Conservation (phyloP, 2,797 vertebrate species). For the Ptychadena robeensis region DNA sequence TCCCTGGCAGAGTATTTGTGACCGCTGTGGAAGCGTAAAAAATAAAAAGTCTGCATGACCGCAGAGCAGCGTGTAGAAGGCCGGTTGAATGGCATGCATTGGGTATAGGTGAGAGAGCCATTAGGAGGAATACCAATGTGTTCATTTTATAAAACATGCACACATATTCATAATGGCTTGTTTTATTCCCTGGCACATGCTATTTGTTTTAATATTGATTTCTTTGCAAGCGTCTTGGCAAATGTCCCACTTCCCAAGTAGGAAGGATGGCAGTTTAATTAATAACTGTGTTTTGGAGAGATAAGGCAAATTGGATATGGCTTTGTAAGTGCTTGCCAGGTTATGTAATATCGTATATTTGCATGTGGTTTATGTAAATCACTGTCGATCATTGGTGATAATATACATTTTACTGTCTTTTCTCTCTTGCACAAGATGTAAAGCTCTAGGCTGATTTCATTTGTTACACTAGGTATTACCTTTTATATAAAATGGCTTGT, state of each 20-base stretch:
- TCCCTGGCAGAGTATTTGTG: constrained; percentile 11
- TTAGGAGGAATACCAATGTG: neutral
- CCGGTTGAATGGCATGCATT: neutral
- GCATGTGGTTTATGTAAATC: constrained; percentile 13
- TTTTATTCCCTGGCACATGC: constrained; percentile 17
- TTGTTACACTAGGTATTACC: neutral
- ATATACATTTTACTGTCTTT: neutral
- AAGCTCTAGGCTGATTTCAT: neutral
- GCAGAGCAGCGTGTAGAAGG: neutral
- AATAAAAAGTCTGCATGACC: constrained; percentile 25
- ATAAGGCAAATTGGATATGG: constrained; percentile 31
- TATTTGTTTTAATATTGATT: constrained; percentile 45
- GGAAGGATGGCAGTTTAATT: constrained; percentile 41
- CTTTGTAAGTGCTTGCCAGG: constrained; percentile 33
- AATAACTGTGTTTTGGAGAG: constrained; percentile 43
- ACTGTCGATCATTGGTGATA: neutral
- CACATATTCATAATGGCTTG: neutral
- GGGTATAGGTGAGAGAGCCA: neutral
- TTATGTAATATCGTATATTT: constrained; percentile 37
- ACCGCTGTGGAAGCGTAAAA: constrained; percentile 26
- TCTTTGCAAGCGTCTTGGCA: constrained; percentile 27
- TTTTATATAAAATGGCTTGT: neutral
- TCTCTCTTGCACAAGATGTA: neutral
- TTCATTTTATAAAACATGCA: neutral
- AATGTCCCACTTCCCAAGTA: constrained; percentile 6